Evolutionary conservation across 1,140 invertebrate genomes (phyloP).

Genomic region (Cyclina sinensis): DNA sequence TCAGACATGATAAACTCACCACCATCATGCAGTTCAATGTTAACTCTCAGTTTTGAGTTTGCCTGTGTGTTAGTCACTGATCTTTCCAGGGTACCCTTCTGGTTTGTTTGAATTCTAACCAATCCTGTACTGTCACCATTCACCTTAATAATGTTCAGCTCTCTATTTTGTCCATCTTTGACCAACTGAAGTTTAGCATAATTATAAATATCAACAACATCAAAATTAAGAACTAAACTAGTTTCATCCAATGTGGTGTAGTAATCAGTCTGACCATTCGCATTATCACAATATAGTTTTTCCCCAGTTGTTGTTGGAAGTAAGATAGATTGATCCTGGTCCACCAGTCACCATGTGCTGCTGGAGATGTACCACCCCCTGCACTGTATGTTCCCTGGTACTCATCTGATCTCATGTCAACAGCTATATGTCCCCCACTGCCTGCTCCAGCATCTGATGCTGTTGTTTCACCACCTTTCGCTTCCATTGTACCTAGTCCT

Average conservation of each 20-base stretch:
- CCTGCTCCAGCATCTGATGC: conserved; percentile 73
- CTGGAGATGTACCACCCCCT: conserved; percentile 72
- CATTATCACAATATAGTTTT: conserved; percentile 78
- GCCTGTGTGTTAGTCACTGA: conserved; percentile 67
- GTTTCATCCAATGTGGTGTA: conserved; percentile 77
- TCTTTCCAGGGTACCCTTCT: conserved; percentile 79
- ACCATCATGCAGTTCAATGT: conserved; percentile 79
- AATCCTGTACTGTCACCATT: conserved; percentile 80
- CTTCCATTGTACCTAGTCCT: conserved; percentile 75
- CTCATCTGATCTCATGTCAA: conserved; percentile 67
- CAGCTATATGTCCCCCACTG: conserved; percentile 80
- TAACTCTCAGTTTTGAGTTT: conserved; percentile 78
- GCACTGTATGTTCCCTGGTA: conserved; percentile 75
- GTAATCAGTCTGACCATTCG: conserved; percentile 74
- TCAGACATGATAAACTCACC: conserved; percentile 80
- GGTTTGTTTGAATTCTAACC: conserved; percentile 74
- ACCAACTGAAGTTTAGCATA: conserved; percentile 78
- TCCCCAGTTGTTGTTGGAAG: conserved; percentile 63
- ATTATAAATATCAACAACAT: conserved; percentile 76
- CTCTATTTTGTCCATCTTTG: conserved; percentile 69
- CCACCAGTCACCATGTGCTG: conserved; percentile 74
- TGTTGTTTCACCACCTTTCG: conserved; percentile 74
- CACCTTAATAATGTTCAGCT: conserved; percentile 77
- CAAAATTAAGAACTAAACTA: conserved; percentile 71
- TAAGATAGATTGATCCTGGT: conserved; percentile 77